Evolutionary conservation across 2,888 invertebrate species (phyloP), one percentile per base, ranked within the genome.

Genomic region (Malthinus flaveolus): DNA sequence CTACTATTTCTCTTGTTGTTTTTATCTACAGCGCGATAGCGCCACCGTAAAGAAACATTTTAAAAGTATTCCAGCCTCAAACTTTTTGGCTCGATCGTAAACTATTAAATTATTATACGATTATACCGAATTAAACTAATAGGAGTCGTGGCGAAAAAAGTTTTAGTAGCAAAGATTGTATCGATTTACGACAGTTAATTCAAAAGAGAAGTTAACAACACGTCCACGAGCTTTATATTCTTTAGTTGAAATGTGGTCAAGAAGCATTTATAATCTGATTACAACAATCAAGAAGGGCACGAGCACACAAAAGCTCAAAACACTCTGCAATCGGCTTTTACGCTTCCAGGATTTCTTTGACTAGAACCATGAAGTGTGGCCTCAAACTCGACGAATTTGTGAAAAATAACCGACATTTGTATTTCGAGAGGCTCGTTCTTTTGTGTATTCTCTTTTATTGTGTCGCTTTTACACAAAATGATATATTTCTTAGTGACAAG

Each of bases 321-420:
- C 63, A 64, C 51, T 47, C 23, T 45, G 62, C 66, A 64, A 64
- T 65, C 61, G 63, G 61, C 64, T 65, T 66, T 65, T 60, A 64
- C 63, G 62, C 53, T 62, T 62, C 54, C 49, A 51, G 50, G 52
- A 53, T 36, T 23, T 49, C 59, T 62, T 59, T 62, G 48, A 59
- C 15, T 33, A 62, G 50, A 62, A 56, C 61, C 60, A 63, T 58
- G 69, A 64, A 70, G 70, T 69, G 71, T 70, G 68, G 65, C 68
- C 60, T 64, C 58, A 67, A 66, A 62, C 66, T 66, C 56, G 63
- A 64, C 64, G 69, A 71, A 69, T 69, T 69, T 68, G 69, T 67
- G 69, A 70, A 70, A 71, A 70, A 67, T 67, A 67, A 70, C 68
- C 68, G 67, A 66, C 71, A 68, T 69, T 71, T 69, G 68, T 66